Percentiles rank a stretch among this genome's conserved stretches.
Evolutionary conservation across 2,113 vertebrate genomes (phyloP).

Genomic region (Manacus vitellinus): DNA sequence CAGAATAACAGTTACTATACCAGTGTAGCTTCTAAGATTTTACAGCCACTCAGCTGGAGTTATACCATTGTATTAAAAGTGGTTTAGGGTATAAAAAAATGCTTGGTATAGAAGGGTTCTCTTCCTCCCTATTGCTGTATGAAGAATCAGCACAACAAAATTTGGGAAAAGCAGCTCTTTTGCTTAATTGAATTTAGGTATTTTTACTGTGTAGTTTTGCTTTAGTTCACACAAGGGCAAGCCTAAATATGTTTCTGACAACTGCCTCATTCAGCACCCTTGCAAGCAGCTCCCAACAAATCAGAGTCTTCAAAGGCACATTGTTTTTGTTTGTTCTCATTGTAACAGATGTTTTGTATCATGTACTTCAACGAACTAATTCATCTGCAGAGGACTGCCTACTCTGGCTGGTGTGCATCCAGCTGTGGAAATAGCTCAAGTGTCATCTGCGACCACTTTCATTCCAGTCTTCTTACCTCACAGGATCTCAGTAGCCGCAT

Average conservation of each 20-base stretch:
- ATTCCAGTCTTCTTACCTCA: constrained; percentile 79
- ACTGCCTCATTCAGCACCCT: constrained; percentile 35
- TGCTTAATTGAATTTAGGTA: not conserved
- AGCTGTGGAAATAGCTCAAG: constrained; percentile 79
- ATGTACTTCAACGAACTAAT: constrained; percentile 69
- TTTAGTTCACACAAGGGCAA: constrained; percentile 65
- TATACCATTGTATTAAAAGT: constrained; percentile 22
- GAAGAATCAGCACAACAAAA: not conserved
- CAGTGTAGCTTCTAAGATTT: constrained; percentile 38
- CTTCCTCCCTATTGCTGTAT: not conserved
- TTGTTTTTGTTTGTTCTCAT: constrained; percentile 70
- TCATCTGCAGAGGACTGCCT: constrained; percentile 69
- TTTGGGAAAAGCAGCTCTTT: not conserved
- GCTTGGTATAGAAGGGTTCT: not conserved
- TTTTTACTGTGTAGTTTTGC: constrained; percentile 45
- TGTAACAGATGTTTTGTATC: constrained; percentile 79
- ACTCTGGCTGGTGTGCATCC: constrained; percentile 70
- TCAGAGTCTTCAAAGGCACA: constrained; percentile 71
- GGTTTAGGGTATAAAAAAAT: constrained; percentile 28
- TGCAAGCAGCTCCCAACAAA: constrained; percentile 52
- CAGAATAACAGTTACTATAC: constrained; percentile 16
- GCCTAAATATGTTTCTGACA: constrained; percentile 52
- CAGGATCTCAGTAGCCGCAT: constrained; percentile 69
- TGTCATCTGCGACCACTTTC: constrained; percentile 70
- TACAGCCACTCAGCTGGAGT: constrained; percentile 44